phyloP scores from a whole-genome alignment of 2,113 vertebrate species.

The Raja brachyura region DNA sequence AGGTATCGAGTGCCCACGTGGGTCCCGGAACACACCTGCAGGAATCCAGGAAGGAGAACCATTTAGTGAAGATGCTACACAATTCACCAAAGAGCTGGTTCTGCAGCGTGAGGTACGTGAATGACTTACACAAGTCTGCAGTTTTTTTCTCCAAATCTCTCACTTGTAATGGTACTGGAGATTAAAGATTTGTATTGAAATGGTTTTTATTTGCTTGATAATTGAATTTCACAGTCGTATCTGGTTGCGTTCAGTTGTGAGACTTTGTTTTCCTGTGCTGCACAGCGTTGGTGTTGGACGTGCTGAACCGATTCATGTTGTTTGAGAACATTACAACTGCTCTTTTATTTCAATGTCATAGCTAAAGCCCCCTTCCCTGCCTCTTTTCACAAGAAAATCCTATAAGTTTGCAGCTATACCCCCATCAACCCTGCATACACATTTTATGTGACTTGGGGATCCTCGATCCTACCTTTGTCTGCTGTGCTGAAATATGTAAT shows the following conservation, averaged over 20 bases:
- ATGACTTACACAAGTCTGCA: background rate
- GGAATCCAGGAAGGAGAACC: constrained; percentile 81
- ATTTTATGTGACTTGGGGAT: no score
- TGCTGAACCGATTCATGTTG: background rate
- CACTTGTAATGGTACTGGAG: background rate
- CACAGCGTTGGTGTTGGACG: background rate
- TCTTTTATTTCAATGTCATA: background rate
- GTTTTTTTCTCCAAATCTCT: background rate
- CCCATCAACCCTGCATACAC: background rate
- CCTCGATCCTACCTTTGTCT: background rate
- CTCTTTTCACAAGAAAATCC: background rate
- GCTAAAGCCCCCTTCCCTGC: background rate
- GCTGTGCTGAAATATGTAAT: background rate
- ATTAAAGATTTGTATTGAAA: background rate
- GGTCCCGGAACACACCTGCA: constrained; percentile 76
- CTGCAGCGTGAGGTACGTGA: constrained; percentile 84
- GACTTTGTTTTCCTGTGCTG: background rate
- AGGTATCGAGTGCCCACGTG: constrained; percentile 94
- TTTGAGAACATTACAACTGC: background rate
- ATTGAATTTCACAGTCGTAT: background rate
- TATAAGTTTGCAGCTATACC: background rate
- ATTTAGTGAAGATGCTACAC: constrained; percentile 87
- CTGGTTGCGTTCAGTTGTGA: background rate
- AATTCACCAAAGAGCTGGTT: constrained; percentile 94
- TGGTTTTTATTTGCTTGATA: background rate